Conservation (phyloP, 2,888 invertebrate species). For the Tortricodes alternella region DNA sequence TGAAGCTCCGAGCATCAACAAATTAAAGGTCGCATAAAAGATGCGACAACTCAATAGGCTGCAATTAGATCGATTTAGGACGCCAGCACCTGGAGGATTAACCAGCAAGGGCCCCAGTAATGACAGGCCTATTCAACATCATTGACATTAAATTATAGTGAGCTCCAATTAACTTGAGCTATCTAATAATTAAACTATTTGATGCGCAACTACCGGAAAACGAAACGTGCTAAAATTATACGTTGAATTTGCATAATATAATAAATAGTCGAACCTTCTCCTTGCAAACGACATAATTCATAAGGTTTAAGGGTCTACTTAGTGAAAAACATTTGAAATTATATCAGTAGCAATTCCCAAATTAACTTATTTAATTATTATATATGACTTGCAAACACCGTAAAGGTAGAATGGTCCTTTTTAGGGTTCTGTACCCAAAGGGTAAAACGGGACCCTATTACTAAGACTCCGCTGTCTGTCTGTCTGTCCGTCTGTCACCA, state of each 20-base stretch:
- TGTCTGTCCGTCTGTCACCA: no score
- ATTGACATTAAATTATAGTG: slow-evolving; percentile 41
- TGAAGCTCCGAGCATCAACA: slow-evolving; percentile 49
- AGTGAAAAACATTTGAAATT: no score
- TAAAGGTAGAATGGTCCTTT: no score
- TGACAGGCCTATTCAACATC: slow-evolving; percentile 40
- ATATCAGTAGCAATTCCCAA: no score
- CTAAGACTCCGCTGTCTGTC: no score
- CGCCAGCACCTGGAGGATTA: slow-evolving; percentile 49
- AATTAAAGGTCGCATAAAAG: slow-evolving; percentile 67
- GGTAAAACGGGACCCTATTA: no score
- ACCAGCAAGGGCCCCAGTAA: slow-evolving; percentile 33
- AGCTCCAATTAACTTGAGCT: slow-evolving; percentile 23
- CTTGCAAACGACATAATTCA: background rate
- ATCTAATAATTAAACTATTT: slow-evolving; percentile 11
- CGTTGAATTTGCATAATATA: slow-evolving; percentile 20
- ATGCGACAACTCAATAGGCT: slow-evolving; percentile 50
- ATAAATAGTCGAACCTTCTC: background rate
- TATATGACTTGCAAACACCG: no score
- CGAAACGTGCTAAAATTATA: slow-evolving; percentile 6
- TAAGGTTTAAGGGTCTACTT: no score
- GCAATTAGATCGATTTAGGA: slow-evolving; percentile 63
- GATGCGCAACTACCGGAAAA: slow-evolving; percentile 1
- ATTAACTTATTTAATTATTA: no score
- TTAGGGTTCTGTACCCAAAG: no score